Evolutionary conservation across 53 echinoderm and acorn worm species (phyloP), one percentile per base, ranked within the genome.

Genomic region (Luidia sarsii): DNA sequence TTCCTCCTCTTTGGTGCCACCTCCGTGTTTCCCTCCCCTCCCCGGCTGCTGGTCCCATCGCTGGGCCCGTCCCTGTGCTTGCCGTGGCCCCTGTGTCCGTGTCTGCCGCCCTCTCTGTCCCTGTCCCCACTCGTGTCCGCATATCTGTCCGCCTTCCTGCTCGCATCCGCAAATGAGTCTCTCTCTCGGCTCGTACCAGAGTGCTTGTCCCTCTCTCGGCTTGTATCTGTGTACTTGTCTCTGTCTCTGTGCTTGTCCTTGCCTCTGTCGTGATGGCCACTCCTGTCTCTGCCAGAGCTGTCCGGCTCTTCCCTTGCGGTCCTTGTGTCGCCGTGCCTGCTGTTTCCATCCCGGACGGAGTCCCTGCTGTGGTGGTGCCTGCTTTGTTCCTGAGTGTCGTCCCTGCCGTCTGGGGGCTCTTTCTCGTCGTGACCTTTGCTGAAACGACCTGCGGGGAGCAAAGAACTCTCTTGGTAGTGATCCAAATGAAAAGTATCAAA

Each of bases 391-490:
- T 39, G 23, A 66, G 74, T 49, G 50, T 53, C 15, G 32, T 71
- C 72, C 24, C 75, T 71, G 18, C 65, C 48, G n/a, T n/a, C n/a
- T n/a, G n/a, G n/a, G 20, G 85, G 39, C 35, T 68, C 45, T 18
- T 65, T 10, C n/a, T 80, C 83, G 22, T 93, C 84, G 29, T 89
- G 89, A 0, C 80, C 90, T 83, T 80, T 87, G 70, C 96, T 95
- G 49, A 92, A 95, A 45, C 86, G 88, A 37, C 92, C 96, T 95
- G 41, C 9, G 48, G 65, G 68, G 3, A 66, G 20, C 62, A 28
- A 23, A 41, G 11, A n/a, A n/a, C n/a, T n/a, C n/a, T n/a, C n/a
- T n/a, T n/a, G n/a, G n/a, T n/a, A n/a, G n/a, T n/a, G n/a, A n/a
- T n/a, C n/a, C n/a, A n/a, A n/a, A n/a, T n/a, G n/a, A n/a, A n/a